Evolutionary conservation across 1,140 invertebrate species (phyloP), one percentile per base, ranked within the genome.

Genomic region (Zeugodacus cucurbitae): DNA sequence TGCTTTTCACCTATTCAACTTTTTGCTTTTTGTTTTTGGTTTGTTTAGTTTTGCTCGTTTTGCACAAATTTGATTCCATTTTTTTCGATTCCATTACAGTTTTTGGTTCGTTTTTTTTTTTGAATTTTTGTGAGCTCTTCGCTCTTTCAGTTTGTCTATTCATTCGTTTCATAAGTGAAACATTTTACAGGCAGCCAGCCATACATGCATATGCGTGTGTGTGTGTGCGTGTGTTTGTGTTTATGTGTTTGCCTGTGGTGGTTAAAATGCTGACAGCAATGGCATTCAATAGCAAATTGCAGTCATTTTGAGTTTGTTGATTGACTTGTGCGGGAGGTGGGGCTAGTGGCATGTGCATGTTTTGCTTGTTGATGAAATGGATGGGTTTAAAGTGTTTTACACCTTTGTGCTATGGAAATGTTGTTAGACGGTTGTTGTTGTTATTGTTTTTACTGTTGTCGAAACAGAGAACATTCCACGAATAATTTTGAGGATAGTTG

Each of bases 151-250:
- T 54, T 82, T 54, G 41, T 82, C 41, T 26, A 82, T 82, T 82
- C 74, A 82, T 82, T 54, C 74, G 41, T 48, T 22, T 82, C 10
- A 82, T 82, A 82, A 82, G 74, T 82, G 74, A 48, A 82, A 82
- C 74, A 82, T 29, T 82, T 54, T 82, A 37, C 26, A 70, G 10
- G 5, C 26, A 26, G 17, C 32, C 67, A 17, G 1, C 67, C n/a
- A 82, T 41, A 44, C 4, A 67, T 20, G 11, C 22, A 17, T 34
- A n/a, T 74, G 32, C 22, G 32, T 74, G 14, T n/a, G 2, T 34
- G 17, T 22, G 22, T 54, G 41, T 78, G 37, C 2, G 5, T 8
- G 37, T n/a, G 20, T 17, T 48, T 10, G 37, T 37, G 14, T 20
- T 54, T 20, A 54, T 54, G 48, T 54, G 48, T 54, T 11, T 82